phyloP scores from a whole-genome alignment of 2,797 vertebrate species.

The Crenuchus spilurus region DNA sequence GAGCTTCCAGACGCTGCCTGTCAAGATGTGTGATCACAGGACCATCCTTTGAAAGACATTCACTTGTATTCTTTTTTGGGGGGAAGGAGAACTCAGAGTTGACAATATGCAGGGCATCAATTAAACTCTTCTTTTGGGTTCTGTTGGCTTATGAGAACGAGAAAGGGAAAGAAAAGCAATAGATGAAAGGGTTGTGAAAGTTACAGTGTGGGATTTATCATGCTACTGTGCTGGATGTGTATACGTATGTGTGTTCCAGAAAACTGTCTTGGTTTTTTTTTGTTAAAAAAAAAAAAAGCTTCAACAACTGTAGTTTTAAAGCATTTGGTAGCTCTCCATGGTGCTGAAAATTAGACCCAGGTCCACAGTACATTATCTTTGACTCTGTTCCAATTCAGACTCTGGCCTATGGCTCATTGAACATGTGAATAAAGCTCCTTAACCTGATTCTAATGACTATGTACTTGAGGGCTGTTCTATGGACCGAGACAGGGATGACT shows the following conservation, averaged over 20 bases:
- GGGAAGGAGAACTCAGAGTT: too few species aligned
- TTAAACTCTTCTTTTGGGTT: slow-evolving; percentile 34
- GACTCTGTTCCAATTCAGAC: slow-evolving; percentile 32
- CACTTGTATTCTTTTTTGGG: slow-evolving; percentile 20
- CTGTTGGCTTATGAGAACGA: slow-evolving; percentile 14
- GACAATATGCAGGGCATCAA: slow-evolving; percentile 35
- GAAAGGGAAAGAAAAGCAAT: background rate
- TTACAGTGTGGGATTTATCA: slow-evolving; percentile 23
- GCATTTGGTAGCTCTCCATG: slow-evolving; percentile 14
- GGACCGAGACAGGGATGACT: slow-evolving; percentile 38
- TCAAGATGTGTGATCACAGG: slow-evolving; percentile 36
- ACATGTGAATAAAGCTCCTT: slow-evolving; percentile 50
- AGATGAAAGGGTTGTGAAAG: slow-evolving; percentile 9
- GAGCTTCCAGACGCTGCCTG: slow-evolving; percentile 24
- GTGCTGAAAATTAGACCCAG: slow-evolving; percentile 21
- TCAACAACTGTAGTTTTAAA: background rate
- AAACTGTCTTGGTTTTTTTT: background rate
- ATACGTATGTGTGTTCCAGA: background rate
- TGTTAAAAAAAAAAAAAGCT: background rate
- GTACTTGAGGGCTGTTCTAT: slow-evolving; percentile 34
- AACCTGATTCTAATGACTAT: slow-evolving; percentile 50
- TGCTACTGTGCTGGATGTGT: background rate
- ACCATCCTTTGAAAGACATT: slow-evolving; percentile 26
- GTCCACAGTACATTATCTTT: slow-evolving; percentile 24
- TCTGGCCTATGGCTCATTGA: slow-evolving; percentile 40